Conservation (phyloP, 2,888 invertebrate species). For the Uropetala carovei region DNA sequence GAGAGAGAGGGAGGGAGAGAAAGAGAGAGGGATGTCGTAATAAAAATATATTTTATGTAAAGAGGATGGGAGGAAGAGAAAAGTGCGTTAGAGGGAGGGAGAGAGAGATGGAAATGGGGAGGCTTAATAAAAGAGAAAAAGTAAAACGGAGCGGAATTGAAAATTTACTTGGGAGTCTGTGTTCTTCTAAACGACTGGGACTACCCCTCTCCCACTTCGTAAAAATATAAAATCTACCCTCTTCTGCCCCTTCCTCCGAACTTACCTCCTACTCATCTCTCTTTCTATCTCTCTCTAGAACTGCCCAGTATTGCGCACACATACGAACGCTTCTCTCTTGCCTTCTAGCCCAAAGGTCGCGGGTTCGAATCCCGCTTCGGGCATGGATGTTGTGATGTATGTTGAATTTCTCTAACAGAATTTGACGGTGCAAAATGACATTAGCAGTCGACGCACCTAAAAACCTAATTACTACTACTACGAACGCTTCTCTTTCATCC, state of each 20-base stretch:
- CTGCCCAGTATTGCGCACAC: background rate
- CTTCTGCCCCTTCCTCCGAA: background rate
- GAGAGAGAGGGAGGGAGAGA: background rate
- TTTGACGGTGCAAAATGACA: no score
- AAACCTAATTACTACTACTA: no score
- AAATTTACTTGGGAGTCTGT: slow-evolving; percentile 53
- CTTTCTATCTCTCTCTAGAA: background rate
- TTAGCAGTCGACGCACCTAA: no score
- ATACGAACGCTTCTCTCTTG: background rate
- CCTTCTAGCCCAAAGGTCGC: no score
- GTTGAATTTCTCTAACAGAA: no score
- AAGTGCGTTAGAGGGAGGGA: background rate
- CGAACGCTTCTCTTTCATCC: background rate
- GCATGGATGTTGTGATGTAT: no score
- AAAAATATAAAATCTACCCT: background rate
- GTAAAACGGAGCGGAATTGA: slow-evolving; percentile 60
- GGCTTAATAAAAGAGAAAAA: slow-evolving; percentile 61
- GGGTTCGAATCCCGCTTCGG: no score
- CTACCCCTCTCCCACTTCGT: background rate
- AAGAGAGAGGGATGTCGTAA: slow-evolving; percentile 42
- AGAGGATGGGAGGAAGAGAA: background rate
- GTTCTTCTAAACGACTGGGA: slow-evolving; percentile 30
- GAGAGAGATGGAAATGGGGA: slow-evolving; percentile 10
- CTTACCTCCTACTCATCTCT: background rate
- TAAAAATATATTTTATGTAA: slow-evolving; percentile 63